Evolutionary conservation across 2,888 invertebrate genomes (phyloP), one percentile per base, ranked within the genome.

Genomic region (Lobophora halterata): DNA sequence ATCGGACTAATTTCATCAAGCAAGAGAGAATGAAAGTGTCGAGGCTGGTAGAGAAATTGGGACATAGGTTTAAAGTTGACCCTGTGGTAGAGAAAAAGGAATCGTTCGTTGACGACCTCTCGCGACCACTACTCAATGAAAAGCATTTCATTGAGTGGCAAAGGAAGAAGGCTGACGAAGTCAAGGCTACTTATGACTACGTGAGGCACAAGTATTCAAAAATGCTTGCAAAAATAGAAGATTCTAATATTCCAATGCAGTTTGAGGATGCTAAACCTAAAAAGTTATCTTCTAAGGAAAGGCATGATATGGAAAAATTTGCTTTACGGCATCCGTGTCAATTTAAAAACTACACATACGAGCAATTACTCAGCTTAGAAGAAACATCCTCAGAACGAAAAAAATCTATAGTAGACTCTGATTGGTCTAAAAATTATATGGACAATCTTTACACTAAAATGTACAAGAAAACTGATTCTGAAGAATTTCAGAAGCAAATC

Each of bases 111-210:
- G 82, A 89, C 25, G 69, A 82, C 32, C 67, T 86, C 1, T 80
- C 88, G 0, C 77, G 65, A 26, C 86, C 88, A 2, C 61, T 90
- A 36, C 44, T 82, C 1, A 76, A 81, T 39, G 86, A 87, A 43
- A 75, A 74, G 45, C 82, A 88, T 46, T 82, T 89, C 25, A 81
- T 90, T 21, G 83, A 89, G 40, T 91, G 91, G 91, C 88, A 91
- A 58, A 86, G 75, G 55, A 81, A 85, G 46, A 89, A 89, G 62
- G 63, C 79, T 2, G 61, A 78, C 18, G 65, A 79, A 52, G 67
- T 89, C 1, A 73, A 88, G 61, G 74, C 81, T 12, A 79, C 75
- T 0, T 83, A 81, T 39, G 77, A 76, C 21, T 79, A 65, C 36
- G 75, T 79, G 19, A 74, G 75, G 48, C 79, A 79, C 48, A 81